Percentiles rank a stretch among this genome's conserved stretches.
These are phyloP conservation scores for Halocynthia roretzi DNA, from an alignment of 23 tunicate species.

Conservation along the genomic window DNA sequence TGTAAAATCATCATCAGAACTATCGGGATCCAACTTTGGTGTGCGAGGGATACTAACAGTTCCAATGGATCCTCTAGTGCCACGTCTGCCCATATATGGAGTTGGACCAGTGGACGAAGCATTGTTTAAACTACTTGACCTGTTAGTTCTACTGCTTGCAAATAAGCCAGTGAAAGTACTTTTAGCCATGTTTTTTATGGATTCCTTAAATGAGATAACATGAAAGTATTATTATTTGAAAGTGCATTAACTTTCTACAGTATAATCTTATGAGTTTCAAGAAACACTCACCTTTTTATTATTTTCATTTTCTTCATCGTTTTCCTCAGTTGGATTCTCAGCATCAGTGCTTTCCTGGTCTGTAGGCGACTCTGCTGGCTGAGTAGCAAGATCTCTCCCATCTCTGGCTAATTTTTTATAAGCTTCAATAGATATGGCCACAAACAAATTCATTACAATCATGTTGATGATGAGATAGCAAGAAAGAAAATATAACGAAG, in stretches of 20 bases:
- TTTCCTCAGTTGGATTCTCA: neutral
- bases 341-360: constrained; percentile 14
- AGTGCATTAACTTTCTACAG: too few relatives aligned
- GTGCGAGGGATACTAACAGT: neutral
- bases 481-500: constrained; percentile 61
- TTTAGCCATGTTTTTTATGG: neutral
- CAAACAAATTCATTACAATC: constrained; percentile 95
- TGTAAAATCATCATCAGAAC: constrained; percentile 26
- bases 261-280: too few relatives aligned
- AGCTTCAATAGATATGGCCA: constrained; percentile 95
- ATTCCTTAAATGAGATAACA: too few relatives aligned
- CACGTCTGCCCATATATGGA: constrained; percentile 12
- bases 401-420: constrained; percentile 75
- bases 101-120: neutral
- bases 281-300: too few relatives aligned
- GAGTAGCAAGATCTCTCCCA: neutral
- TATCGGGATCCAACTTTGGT: constrained; percentile 1
- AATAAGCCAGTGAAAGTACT: constrained; percentile 22
- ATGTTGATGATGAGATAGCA: constrained; percentile 90
- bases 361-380: neutral
- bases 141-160: constrained; percentile 13
- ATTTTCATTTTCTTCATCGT: neutral
- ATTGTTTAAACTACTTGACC: neutral
- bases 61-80: constrained; percentile 22
- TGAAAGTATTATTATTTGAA: too few relatives aligned